These are phyloP conservation scores for Hypothenemus hampei DNA, from an alignment of 1,140 invertebrate species.

Conservation along the genomic window DNA sequence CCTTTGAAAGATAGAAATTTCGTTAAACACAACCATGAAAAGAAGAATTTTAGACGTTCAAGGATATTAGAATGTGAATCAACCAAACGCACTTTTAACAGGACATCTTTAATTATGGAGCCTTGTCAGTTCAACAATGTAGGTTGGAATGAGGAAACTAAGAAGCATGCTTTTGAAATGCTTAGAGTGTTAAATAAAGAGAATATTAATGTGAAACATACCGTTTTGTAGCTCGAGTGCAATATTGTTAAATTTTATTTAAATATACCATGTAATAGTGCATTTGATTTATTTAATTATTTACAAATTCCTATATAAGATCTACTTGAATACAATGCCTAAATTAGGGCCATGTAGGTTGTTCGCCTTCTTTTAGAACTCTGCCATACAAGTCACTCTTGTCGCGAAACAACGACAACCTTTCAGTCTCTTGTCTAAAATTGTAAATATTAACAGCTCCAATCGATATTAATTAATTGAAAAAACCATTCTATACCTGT, in stretches of 20 bases:
- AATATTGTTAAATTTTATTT: no score
- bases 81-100: not conserved
- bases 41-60: constrained; percentile 19
- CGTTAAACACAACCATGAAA: constrained; percentile 4
- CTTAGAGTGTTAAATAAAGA: constrained; percentile 47
- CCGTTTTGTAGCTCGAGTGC: constrained; percentile 13
- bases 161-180: constrained; percentile 48
- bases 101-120: not conserved
- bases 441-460: no score
- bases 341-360: constrained; percentile 64
- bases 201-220: constrained; percentile 37
- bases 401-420: constrained; percentile 67
- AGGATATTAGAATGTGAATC: constrained; percentile 11
- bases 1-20: constrained; percentile 40
- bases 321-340: not conserved
- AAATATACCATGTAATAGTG: not conserved
- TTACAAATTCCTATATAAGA: constrained; percentile 13
- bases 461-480: not conserved
- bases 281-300: constrained; percentile 13
- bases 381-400: constrained; percentile 71
- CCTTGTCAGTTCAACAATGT: constrained; percentile 6
- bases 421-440: constrained; percentile 56
- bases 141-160: constrained; percentile 48
- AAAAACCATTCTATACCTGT: constrained; percentile 38
- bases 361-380: constrained; percentile 56